Evolutionary conservation across 2,888 invertebrate genomes (phyloP).

Genomic region (Formica aserva): DNA sequence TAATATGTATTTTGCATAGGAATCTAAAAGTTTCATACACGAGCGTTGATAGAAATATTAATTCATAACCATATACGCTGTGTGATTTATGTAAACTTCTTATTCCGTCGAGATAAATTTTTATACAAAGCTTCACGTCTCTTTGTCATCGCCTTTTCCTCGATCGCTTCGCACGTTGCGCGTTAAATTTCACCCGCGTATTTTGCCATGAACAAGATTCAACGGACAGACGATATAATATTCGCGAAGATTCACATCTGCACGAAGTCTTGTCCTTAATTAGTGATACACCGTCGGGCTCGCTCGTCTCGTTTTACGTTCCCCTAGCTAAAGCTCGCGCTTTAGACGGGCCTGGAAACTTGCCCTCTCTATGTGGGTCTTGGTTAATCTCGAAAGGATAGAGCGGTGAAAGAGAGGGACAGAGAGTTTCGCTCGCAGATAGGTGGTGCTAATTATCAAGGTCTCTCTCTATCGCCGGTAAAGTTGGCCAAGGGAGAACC

Average conservation of each 20-base stretch:
- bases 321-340: conserved; percentile 48
- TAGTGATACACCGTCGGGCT: conserved; percentile 58
- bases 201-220: conserved; percentile 21
- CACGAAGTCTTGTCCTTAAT: conserved; percentile 74
- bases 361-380: conserved; percentile 70
- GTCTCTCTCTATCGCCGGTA: conserved; percentile 74
- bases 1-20: not conserved
- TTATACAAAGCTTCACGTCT: not conserved
- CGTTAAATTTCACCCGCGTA: not conserved
- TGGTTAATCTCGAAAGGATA: conserved; percentile 68
- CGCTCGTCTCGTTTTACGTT: conserved; percentile 62
- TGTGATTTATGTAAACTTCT: not conserved
- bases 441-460: conserved; percentile 79
- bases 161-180: not conserved
- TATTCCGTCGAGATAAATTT: not conserved
- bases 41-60: conserved; percentile 5
- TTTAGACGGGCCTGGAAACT: conserved; percentile 64
- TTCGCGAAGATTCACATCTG: conserved; percentile 65
- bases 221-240: not conserved
- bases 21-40: not conserved
- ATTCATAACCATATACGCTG: not conserved
- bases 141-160: not conserved
- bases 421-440: conserved; percentile 48
- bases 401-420: not conserved
- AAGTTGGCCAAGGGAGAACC: conserved; percentile 76